A percentile compares a stretch with the other conserved stretches of the same genome.
These are phyloP conservation scores for Habroteleia sp. DNA, from an alignment of 2,888 invertebrate genomes.

Conservation along the genomic window DNA sequence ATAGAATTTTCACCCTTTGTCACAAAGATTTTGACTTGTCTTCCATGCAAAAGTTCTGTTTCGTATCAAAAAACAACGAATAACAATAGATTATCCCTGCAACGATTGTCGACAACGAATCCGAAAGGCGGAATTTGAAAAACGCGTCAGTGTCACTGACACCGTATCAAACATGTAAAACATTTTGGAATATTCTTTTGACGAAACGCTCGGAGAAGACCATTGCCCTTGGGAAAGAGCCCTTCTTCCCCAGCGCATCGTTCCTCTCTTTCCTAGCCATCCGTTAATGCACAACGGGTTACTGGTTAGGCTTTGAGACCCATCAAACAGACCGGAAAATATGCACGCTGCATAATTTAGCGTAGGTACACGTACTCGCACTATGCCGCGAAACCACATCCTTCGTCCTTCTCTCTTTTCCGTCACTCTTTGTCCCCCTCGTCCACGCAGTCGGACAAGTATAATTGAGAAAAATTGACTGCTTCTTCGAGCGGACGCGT, in stretches of 20 bases:
- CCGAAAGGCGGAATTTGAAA: constrained; percentile 31
- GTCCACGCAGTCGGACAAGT: constrained; percentile 46
- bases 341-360: constrained; percentile 80
- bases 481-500: constrained; percentile 39
- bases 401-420: constrained; percentile 34
- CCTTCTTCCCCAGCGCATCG: constrained; percentile 59
- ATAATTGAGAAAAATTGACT: constrained; percentile 57
- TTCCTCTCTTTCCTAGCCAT: constrained; percentile 64
- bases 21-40: too few species aligned
- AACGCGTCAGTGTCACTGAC: constrained; percentile 39
- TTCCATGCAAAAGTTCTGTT: too few species aligned
- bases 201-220: constrained; percentile 52
- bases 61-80: too few species aligned
- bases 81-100: neutral
- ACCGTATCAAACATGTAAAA: constrained; percentile 54
- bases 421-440: constrained; percentile 32
- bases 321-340: constrained; percentile 81
- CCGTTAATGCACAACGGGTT: constrained; percentile 65
- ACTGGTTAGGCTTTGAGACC: constrained; percentile 70
- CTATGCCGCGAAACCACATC: constrained; percentile 60
- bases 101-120: constrained; percentile 16
- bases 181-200: constrained; percentile 64
- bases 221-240: constrained; percentile 62
- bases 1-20: too few species aligned
- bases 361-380: constrained; percentile 68